These are phyloP conservation scores for Ypsolopha scabrella DNA, from an alignment of 2,888 invertebrate species.

Conservation along the genomic window DNA sequence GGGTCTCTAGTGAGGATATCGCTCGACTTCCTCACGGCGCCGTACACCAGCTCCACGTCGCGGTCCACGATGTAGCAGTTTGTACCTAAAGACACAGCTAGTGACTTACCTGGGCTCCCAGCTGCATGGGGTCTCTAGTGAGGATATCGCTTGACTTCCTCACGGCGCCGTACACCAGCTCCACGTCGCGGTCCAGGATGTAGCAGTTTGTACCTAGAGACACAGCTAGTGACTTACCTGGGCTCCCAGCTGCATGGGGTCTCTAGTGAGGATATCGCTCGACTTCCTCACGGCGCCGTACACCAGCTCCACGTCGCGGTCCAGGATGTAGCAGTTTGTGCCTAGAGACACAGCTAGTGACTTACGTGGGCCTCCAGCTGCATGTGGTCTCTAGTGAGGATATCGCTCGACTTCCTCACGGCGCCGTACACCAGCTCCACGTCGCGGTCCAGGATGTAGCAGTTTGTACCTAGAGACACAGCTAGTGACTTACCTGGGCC, in stretches of 20 bases:
- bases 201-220: too few species aligned
- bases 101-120: constrained; percentile 84
- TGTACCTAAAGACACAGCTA: too few species aligned
- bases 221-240: too few species aligned
- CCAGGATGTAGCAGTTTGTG: constrained; percentile 83
- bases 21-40: constrained; percentile 86
- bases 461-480: too few species aligned
- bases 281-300: constrained; percentile 88
- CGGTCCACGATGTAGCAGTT: constrained; percentile 84
- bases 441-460: constrained; percentile 85
- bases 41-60: constrained; percentile 87
- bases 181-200: constrained; percentile 85
- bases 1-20: constrained; percentile 89
- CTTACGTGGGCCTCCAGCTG: constrained; percentile 87
- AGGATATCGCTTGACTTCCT: constrained; percentile 87
- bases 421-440: constrained; percentile 88
- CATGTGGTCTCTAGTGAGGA: constrained; percentile 87
- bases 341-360: too few species aligned
- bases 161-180: constrained; percentile 86
- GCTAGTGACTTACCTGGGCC: constrained; percentile 79
- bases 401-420: constrained; percentile 85
- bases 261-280: constrained; percentile 85
- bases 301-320: constrained; percentile 86
- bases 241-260: constrained; percentile 90
- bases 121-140: constrained; percentile 87